phyloP scores from a whole-genome alignment of 1,140 invertebrate species.

The Drosophila bipectinata region DNA sequence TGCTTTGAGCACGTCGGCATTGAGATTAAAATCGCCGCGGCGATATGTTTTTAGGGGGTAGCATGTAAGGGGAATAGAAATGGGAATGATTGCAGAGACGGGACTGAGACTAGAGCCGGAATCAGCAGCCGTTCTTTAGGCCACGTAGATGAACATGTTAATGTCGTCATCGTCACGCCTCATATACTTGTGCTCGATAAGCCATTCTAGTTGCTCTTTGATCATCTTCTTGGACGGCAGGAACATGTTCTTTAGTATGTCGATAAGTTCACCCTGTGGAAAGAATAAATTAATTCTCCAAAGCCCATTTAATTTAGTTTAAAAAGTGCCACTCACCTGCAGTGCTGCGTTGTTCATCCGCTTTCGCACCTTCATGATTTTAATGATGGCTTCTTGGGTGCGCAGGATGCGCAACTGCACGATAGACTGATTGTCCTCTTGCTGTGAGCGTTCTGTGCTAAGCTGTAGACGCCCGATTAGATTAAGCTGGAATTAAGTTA shows the following conservation, averaged over 20 bases:
- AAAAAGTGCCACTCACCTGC: conserved; percentile 85
- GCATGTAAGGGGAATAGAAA: conserved; percentile 25
- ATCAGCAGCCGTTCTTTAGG: conserved; percentile 85
- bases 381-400: conserved; percentile 98
- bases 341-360: conserved; percentile 96
- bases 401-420: conserved; percentile 97
- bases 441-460: conserved; percentile 96
- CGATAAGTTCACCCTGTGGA: conserved; percentile 94
- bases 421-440: conserved; percentile 99
- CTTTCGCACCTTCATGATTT: conserved; percentile 99
- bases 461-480: conserved; percentile 96
- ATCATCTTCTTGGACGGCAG: conserved; percentile 99
- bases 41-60: conserved; percentile 8
- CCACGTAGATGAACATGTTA: conserved; percentile 99
- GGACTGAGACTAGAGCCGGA: conserved; percentile 41
- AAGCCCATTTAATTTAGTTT: background rate
- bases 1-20: conserved; percentile 52
- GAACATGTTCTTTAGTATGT: conserved; percentile 99
- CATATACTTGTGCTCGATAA: conserved; percentile 99
- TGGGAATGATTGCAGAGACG: conserved; percentile 43
- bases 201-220: conserved; percentile 99
- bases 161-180: conserved; percentile 97
- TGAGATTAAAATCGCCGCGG: conserved; percentile 51
- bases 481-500: conserved; percentile 86
- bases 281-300: background rate